A percentile compares a stretch with the other conserved stretches of the same genome.
phyloP scores from a whole-genome alignment of 1,140 invertebrate genomes.

The Idris sp. region DNA sequence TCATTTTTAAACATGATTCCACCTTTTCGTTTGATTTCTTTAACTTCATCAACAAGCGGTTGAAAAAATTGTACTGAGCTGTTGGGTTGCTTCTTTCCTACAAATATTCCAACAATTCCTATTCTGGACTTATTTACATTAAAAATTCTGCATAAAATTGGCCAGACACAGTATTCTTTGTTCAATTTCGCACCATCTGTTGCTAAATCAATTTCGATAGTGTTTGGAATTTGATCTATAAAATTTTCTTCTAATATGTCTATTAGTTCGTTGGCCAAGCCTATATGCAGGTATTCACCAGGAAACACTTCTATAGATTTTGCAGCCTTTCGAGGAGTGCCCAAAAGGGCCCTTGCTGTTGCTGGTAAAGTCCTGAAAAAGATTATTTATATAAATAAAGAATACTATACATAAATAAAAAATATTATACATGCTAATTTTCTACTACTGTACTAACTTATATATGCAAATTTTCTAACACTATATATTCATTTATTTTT shows the following conservation, averaged over 20 bases:
- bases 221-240: slow-evolving; percentile 2
- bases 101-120: slow-evolving; percentile 33
- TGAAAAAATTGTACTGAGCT: slow-evolving; percentile 18
- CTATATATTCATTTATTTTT: too few relatives aligned
- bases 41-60: slow-evolving; percentile 16
- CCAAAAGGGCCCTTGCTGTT: slow-evolving; percentile 2
- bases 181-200: slow-evolving; percentile 21
- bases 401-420: too few relatives aligned
- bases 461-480: too few relatives aligned
- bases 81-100: slow-evolving; percentile 19
- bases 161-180: slow-evolving; percentile 13
- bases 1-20: not conserved
- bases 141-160: slow-evolving; percentile 25
- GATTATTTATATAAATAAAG: too few relatives aligned
- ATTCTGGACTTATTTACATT: slow-evolving; percentile 17
- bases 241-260: too few relatives aligned
- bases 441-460: too few relatives aligned
- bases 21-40: slow-evolving; percentile 13
- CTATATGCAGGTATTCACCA: slow-evolving; percentile 14
- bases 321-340: slow-evolving; percentile 9
- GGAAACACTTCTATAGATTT: not conserved
- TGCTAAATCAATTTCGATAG: slow-evolving; percentile 7
- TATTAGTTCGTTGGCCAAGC: too few relatives aligned
- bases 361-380: too few relatives aligned
- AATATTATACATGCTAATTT: too few relatives aligned